Evolutionary conservation across 2,797 vertebrate species (phyloP).

Genomic region (Spheniscus humboldti): DNA sequence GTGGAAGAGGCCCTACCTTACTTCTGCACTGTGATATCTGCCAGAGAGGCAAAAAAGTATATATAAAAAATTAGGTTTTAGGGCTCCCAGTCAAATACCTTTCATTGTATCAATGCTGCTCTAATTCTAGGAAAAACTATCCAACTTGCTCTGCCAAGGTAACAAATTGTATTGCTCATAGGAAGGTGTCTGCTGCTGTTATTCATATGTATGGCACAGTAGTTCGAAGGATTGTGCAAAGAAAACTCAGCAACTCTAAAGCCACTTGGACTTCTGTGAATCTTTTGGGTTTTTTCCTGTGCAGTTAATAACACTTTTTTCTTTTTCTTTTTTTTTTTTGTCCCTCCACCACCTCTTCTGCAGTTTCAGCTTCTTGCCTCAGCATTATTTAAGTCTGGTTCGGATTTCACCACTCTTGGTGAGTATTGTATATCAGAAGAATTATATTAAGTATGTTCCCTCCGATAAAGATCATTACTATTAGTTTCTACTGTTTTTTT

Average conservation of each 20-base stretch:
- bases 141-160: background rate
- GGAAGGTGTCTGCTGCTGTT: background rate
- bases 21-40: background rate
- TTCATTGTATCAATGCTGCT: background rate
- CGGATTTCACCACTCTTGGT: constrained; percentile 97
- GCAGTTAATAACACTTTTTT: background rate
- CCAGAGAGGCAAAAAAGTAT: background rate
- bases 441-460: background rate
- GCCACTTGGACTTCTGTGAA: background rate
- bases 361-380: constrained; percentile 98
- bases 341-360: background rate
- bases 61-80: background rate
- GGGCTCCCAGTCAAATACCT: background rate
- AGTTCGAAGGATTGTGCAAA: background rate
- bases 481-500: background rate
- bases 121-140: background rate
- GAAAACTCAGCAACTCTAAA: background rate
- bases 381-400: constrained; percentile 95
- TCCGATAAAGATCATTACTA: background rate
- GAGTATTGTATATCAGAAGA: constrained; percentile 66
- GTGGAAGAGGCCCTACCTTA: background rate
- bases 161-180: background rate
- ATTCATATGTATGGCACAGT: background rate
- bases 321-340: background rate
- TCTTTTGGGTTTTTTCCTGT: background rate